Evolutionary conservation across 2,113 vertebrate species (phyloP), one percentile per base, ranked within the genome.

Genomic region (Tauraco erythrolophus): DNA sequence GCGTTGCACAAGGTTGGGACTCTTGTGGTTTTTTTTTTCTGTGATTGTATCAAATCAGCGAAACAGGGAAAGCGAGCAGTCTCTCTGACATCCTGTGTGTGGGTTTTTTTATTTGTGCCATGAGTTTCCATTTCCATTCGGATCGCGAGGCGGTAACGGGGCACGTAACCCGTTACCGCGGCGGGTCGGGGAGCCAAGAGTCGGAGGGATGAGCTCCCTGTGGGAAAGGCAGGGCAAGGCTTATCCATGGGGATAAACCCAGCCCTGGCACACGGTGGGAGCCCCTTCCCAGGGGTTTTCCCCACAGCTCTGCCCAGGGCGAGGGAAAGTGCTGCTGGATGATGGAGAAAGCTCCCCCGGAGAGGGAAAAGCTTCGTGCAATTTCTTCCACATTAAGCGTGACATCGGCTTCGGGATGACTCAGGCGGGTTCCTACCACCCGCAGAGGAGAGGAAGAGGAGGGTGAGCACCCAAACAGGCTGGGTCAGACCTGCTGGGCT

Each of bases 41-140:
- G 2, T 15, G 51, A 15, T 64, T 79, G 66, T 79, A 56, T 76
- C 89, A 60, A 66, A 72, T 77, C 84, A 66, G 89, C 3, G 13
- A 65, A 88, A 76, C 1, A 6, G 33, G 65, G 88, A 58, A 39
- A n/a, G 23, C 19, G 14, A 85, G 54, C 35, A 1, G 88, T 82
- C 94, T 94, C 10, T 58, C 6, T 46, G 30, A 62, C 93, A 94
- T 85, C 95, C 89, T 93, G 93, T 50, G 23, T 23, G 88, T 78
- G 88, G 84, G 66, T 33, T 86, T 22, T 22, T 54, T 24, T 39
- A 35, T 90, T 88, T 88, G 88, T 17, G 85, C 58, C 27, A 12
- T 5, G 71, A 66, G 48, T 28, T 84, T 30, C 89, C 46, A 0
- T 78, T 88, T 70, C 85, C 85, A 18, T 64, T 77, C 2, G 68